Conservation (phyloP, 2,113 vertebrate species). For the Cariama cristata region DNA sequence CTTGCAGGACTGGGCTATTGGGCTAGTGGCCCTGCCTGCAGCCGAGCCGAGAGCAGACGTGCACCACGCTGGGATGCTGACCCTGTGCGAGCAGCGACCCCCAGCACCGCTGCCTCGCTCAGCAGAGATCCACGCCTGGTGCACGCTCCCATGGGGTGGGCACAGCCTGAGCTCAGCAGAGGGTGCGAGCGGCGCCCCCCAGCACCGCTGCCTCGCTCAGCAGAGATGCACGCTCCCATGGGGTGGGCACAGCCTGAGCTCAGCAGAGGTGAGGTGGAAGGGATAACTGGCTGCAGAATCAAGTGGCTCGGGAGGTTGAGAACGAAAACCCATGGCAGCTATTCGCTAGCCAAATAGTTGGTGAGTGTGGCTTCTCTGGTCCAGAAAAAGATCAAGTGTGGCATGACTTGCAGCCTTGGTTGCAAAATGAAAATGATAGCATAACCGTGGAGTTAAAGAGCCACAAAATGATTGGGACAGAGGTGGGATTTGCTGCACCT, state of each 20-base stretch:
- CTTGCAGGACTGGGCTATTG: neutral
- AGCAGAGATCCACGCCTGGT: neutral
- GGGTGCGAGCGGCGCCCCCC: accelerated
- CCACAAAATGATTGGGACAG: too few relatives aligned
- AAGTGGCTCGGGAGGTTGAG: neutral
- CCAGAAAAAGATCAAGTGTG: neutral
- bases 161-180: neutral
- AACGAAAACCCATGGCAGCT: neutral
- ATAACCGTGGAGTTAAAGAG: neutral
- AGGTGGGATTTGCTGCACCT: neutral
- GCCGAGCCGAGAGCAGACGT: neutral
- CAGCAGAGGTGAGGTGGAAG: neutral
- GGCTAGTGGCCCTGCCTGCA: neutral
- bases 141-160: neutral
- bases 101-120: accelerated
- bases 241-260: neutral
- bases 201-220: neutral
- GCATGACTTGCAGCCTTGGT: neutral
- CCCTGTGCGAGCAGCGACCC: accelerated
- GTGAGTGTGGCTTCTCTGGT: neutral
- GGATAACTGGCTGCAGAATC: neutral
- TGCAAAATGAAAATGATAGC: neutral
- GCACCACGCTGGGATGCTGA: neutral
- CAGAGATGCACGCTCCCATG: neutral
- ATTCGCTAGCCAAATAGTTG: neutral